A percentile compares a stretch with the other conserved stretches of the same genome.
Conservation (phyloP, 2,113 vertebrate species). For the Semicossyphus pulcher region DNA sequence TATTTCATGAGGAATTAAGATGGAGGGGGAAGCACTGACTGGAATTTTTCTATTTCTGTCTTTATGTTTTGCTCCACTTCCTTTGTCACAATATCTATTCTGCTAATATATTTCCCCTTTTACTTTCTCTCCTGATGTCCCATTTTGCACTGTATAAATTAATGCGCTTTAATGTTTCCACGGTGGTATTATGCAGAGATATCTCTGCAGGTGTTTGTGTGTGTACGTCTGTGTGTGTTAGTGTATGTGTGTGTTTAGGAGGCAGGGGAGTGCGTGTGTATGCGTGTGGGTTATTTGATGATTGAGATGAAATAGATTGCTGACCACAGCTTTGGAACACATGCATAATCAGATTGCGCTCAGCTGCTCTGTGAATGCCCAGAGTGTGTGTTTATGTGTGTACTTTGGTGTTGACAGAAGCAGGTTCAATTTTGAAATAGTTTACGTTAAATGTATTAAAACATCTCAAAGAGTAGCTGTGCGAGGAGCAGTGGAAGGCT, state of each 20-base stretch:
- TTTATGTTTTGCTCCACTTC: background rate
- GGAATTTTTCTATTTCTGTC: constrained; percentile 1
- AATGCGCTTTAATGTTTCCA: background rate
- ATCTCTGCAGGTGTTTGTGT: constrained; percentile 1
- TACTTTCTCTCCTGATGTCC: background rate
- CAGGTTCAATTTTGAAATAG: background rate
- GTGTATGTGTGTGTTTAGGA: background rate
- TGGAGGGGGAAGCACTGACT: too few relatives aligned
- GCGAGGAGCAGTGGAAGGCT: background rate
- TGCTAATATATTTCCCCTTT: background rate
- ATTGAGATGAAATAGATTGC: constrained; percentile 18
- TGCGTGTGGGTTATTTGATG: constrained; percentile 13
- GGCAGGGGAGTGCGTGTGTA: background rate
- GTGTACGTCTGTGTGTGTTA: background rate
- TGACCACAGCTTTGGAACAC: background rate
- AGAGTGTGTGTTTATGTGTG: constrained; percentile 1
- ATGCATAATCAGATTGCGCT: background rate
- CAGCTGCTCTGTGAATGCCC: background rate
- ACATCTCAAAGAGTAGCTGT: background rate
- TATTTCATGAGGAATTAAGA: background rate
- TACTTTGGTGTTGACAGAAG: background rate
- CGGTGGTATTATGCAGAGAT: background rate
- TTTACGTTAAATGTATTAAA: background rate
- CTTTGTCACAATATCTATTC: background rate
- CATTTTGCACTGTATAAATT: background rate